Evolutionary conservation across 2,797 vertebrate genomes (phyloP).

Genomic region (Iguana delicatissima): DNA sequence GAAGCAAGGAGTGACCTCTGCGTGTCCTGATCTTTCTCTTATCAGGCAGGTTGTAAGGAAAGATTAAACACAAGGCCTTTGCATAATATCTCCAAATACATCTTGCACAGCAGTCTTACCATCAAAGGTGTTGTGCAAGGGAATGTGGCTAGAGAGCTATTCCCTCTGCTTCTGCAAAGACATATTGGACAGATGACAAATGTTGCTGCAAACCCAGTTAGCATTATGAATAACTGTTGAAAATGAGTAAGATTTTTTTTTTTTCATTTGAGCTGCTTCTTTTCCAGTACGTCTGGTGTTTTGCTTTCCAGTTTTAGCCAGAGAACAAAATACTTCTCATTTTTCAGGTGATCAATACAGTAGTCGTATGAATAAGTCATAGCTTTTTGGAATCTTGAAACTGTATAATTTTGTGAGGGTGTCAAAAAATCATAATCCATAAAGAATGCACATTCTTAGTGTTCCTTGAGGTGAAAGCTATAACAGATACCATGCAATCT

Average conservation of each 20-base stretch:
- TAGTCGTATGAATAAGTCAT: not conserved
- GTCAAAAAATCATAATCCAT: not conserved
- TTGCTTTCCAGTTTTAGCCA: not conserved
- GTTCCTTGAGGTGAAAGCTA: not conserved
- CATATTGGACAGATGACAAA: constrained; percentile 1
- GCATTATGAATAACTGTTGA: not conserved
- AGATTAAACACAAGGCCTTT: constrained; percentile 12
- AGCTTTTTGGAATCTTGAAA: not conserved
- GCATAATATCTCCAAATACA: constrained; percentile 3
- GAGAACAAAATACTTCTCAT: not conserved
- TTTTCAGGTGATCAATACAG: not conserved
- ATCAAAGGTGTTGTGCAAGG: not conserved
- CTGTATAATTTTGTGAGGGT: not conserved
- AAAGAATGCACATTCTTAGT: not conserved
- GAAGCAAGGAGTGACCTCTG: constrained; percentile 3
- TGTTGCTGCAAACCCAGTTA: not conserved
- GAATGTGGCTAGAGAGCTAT: not conserved
- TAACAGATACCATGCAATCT: not conserved
- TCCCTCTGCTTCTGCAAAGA: not conserved
- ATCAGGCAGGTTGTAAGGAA: constrained; percentile 15
- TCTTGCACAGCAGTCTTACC: constrained; percentile 2
- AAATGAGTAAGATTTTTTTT: not conserved
- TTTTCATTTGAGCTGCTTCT: not conserved
- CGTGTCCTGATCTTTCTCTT: constrained; percentile 6
- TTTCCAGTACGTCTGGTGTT: not conserved